Evolutionary conservation across 2,113 vertebrate species (phyloP).

Genomic region (Megaceryle maxima): DNA sequence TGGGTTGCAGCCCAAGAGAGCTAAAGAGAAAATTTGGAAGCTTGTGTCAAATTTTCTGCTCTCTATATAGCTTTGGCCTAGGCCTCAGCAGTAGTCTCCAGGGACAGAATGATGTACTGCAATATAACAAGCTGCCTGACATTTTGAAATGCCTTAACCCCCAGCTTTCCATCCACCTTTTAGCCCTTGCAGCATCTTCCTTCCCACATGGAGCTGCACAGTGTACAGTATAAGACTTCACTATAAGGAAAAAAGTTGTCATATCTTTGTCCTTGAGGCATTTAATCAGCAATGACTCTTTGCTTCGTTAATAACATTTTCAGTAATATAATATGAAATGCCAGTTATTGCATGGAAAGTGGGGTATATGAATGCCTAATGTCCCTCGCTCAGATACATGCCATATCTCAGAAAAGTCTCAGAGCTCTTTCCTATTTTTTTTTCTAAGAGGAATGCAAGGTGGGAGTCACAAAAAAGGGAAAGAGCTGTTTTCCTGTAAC

Average conservation of each 20-base stretch:
- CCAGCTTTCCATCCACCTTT: conserved; percentile 38
- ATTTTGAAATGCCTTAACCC: conserved; percentile 68
- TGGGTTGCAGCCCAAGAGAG: conserved; percentile 59
- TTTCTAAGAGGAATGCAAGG: not conserved
- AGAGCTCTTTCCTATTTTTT: not conserved
- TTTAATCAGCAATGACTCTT: conserved; percentile 75
- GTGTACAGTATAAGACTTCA: not conserved
- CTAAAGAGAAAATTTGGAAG: conserved; percentile 55
- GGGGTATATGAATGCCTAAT: not conserved
- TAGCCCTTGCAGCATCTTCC: conserved; percentile 16
- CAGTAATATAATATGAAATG: not conserved
- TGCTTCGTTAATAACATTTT: conserved; percentile 40
- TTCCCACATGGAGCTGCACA: not conserved
- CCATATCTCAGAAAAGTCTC: not conserved
- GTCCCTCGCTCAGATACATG: not conserved
- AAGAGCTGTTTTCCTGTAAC: not conserved
- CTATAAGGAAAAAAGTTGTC: conserved; percentile 44
- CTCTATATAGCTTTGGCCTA: conserved; percentile 28
- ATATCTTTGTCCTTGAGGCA: conserved; percentile 73
- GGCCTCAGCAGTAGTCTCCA: conserved; percentile 27
- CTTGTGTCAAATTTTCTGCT: conserved; percentile 62
- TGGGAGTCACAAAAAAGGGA: not conserved
- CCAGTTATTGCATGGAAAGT: not conserved
- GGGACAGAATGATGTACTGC: conserved; percentile 74
- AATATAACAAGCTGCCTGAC: conserved; percentile 72